A percentile compares a stretch with the other conserved stretches of the same genome.
phyloP scores from a whole-genome alignment of 2,888 invertebrate species.

The Linnaemya tessellans region DNA sequence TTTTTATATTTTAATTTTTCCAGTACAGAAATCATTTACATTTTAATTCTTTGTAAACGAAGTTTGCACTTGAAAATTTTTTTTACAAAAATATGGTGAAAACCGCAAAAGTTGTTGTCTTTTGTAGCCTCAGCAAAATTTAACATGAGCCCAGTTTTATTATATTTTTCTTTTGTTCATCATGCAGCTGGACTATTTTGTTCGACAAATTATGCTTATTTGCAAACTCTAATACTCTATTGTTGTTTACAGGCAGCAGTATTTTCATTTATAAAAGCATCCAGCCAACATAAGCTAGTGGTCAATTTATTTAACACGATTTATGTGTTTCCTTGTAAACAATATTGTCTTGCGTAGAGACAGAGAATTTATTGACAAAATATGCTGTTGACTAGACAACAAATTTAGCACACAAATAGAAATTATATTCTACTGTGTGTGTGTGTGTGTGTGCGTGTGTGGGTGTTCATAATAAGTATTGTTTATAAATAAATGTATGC shows the following conservation, averaged over 20 bases:
- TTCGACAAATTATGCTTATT: background rate
- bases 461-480: too few relatives aligned
- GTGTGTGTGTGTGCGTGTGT: too few relatives aligned
- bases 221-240: conserved; percentile 4
- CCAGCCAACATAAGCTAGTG: conserved; percentile 32
- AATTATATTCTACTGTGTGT: conserved; percentile 3
- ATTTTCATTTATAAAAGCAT: background rate
- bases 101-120: too few relatives aligned
- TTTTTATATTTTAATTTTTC: too few relatives aligned
- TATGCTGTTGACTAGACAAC: conserved; percentile 66
- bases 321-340: conserved; percentile 55
- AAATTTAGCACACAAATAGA: conserved; percentile 40
- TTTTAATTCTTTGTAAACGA: too few relatives aligned
- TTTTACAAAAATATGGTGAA: too few relatives aligned
- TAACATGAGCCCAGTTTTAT: too few relatives aligned
- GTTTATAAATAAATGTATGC: conserved; percentile 28
- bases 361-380: conserved; percentile 62
- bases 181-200: background rate
- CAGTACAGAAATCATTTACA: too few relatives aligned
- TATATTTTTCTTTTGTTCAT: too few relatives aligned
- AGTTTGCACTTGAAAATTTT: too few relatives aligned
- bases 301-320: conserved; percentile 60
- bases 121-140: too few relatives aligned
- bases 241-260: background rate
- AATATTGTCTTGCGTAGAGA: conserved; percentile 44